Conservation (phyloP, 35 echinoderm and acorn worm species). For the Stichopus chloronotus region DNA sequence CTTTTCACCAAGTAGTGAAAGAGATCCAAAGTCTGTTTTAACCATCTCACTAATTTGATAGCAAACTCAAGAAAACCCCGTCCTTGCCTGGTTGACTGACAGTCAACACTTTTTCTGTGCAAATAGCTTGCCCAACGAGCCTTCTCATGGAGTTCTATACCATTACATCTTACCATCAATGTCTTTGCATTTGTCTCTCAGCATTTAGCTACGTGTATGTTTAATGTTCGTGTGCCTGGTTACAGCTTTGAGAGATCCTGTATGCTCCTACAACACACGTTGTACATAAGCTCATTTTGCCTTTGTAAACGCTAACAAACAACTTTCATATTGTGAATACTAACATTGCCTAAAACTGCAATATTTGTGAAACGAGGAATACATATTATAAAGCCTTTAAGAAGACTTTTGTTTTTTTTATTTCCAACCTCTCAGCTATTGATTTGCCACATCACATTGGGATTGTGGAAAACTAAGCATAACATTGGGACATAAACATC, state of each 20-base stretch:
- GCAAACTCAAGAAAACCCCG: too few species aligned
- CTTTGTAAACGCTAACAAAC: constrained; percentile 38
- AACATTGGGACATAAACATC: too few species aligned
- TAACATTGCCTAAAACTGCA: constrained; percentile 41
- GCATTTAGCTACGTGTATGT: not conserved
- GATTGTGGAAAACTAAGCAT: too few species aligned
- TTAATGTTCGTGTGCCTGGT: constrained; percentile 42
- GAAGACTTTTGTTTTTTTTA: not conserved
- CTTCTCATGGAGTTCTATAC: not conserved
- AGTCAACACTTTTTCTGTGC: not conserved
- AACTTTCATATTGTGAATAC: constrained; percentile 55
- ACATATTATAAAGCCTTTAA: constrained; percentile 3
- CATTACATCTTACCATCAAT: not conserved
- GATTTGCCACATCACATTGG: not conserved
- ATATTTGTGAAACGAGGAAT: constrained; percentile 39
- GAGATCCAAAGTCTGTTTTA: too few species aligned
- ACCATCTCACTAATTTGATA: too few species aligned
- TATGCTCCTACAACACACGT: not conserved
- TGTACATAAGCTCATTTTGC: constrained; percentile 37
- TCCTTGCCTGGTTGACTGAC: not conserved
- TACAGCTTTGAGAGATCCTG: not conserved
- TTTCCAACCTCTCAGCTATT: not conserved
- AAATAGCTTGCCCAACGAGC: constrained; percentile 5
- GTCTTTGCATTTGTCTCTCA: not conserved
- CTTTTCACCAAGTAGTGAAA: too few species aligned